Conservation (phyloP, 2,113 vertebrate species). For the Bos javanicus region DNA sequence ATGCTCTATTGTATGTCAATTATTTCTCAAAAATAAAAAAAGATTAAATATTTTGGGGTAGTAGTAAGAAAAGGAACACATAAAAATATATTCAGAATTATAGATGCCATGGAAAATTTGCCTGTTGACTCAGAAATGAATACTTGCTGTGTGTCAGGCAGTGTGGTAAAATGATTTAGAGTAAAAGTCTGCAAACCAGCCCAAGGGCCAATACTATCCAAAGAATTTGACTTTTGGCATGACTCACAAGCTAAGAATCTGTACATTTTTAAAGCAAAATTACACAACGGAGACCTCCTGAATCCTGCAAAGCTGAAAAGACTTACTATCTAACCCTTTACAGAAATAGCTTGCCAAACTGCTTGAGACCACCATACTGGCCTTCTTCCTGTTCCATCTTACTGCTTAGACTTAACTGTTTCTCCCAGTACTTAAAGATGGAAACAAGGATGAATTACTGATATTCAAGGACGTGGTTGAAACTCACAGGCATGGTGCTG, state of each 20-base stretch:
- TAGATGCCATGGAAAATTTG: background rate
- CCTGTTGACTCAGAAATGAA: background rate
- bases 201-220: background rate
- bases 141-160: background rate
- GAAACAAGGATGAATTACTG: background rate
- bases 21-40: background rate
- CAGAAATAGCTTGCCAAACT: background rate
- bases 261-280: background rate
- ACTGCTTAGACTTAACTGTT: background rate
- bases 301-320: background rate
- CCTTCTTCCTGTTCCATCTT: background rate
- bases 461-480: background rate
- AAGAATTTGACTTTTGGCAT: background rate
- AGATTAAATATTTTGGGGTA: background rate
- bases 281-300: background rate
- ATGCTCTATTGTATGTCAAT: background rate
- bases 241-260: background rate
- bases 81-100: background rate
- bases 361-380: background rate
- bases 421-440: background rate
- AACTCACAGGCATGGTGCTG: background rate
- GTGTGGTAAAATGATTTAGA: background rate
- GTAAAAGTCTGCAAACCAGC: background rate
- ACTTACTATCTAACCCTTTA: background rate
- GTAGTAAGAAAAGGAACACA: background rate